A percentile compares a stretch with the other conserved stretches of the same genome.
Evolutionary conservation across 2,888 invertebrate species (phyloP).

Genomic region (Chaitophorus viminalis): DNA sequence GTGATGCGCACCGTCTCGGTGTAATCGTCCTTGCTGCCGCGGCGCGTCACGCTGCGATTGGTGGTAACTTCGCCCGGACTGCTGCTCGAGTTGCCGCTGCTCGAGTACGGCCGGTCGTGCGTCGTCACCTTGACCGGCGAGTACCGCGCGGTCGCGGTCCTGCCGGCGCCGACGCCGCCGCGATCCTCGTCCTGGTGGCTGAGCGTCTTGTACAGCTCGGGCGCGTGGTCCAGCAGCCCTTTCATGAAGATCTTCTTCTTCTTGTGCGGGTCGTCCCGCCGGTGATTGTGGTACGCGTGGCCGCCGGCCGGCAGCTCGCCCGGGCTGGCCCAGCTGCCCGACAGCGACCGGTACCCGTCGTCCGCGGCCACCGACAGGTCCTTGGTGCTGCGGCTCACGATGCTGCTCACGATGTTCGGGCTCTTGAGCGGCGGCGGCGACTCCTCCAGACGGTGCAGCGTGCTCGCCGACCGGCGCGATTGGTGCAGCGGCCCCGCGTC

Average conservation of each 20-base stretch:
- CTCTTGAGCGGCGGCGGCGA: conserved; percentile 81
- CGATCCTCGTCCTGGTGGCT: conserved; percentile 71
- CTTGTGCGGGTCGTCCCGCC: conserved; percentile 70
- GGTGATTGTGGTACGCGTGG: conserved; percentile 68
- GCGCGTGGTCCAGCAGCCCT: conserved; percentile 77
- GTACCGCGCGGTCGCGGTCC: conserved; percentile 1
- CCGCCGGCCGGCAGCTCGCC: conserved; percentile 63
- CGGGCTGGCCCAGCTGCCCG: conserved; percentile 63
- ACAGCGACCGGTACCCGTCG: conserved; percentile 65
- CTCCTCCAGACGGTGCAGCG: conserved; percentile 77
- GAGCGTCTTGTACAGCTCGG: conserved; percentile 77
- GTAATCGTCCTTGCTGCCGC: conserved; percentile 77
- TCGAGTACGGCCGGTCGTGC: conserved; percentile 50
- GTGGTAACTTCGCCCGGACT: conserved; percentile 57
- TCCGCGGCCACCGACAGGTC: conserved; percentile 74
- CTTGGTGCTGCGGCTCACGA: conserved; percentile 84
- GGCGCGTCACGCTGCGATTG: conserved; percentile 65
- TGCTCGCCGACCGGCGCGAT: conserved; percentile 77
- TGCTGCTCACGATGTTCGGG: conserved; percentile 86
- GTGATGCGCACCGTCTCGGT: conserved; percentile 79
- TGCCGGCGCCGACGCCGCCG: not conserved
- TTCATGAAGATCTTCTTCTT: conserved; percentile 77
- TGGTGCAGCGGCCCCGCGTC: conserved; percentile 68
- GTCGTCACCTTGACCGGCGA: not conserved
- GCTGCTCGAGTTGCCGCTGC: conserved; percentile 64